Base-by-base conservation (phyloP, 2,797 vertebrate genomes). In the Linurgus olivaceus region DNA sequence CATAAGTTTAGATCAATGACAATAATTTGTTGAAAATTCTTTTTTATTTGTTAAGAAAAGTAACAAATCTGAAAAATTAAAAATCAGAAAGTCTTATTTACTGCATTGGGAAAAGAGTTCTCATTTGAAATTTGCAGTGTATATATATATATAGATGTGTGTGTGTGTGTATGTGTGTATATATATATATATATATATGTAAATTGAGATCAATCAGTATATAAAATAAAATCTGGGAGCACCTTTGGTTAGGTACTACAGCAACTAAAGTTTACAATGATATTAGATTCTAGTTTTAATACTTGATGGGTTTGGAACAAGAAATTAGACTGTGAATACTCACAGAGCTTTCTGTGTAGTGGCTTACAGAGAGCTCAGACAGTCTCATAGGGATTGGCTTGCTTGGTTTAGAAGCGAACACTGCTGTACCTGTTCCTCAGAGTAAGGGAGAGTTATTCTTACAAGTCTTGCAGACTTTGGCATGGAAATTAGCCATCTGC, bases 61-160 rank as follows among this genome's bases (percentile, higher is more conserved):
- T 92, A 93, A 74, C 55, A 84, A 73, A 94, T 79, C 55, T 92
- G 74, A 93, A 86, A 88, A 90, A 85, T 35, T 78, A 83, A 92
- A 95, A 88, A 88, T 76, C 25, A 66, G 62, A 95, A 95, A 62
- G 37, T 8, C 3, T 37, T 84, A 48, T 79, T 74, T 67, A 70
- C 35, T 92, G 51, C 54, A 37, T 37, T 86, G 45, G n/a, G 31
- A 71, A 87, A 77, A 80, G 23, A 54, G 26, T 47, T 86, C 62
- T 17, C 26, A 31, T 83, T 88, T 52, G 45, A 68, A 67, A 78
- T 52, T 83, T 66, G 44, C 6, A 14, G 8, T 82, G 35, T 55
- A 9, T 77, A 29, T 47, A 51, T 24, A 85, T 24, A n/a, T 9
- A 12, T 82, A 29, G 44, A 48, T 21, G 15, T 40, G 38, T 40